Evolutionary conservation across 2,888 invertebrate genomes (phyloP).

Genomic region (Chironomus tentans): DNA sequence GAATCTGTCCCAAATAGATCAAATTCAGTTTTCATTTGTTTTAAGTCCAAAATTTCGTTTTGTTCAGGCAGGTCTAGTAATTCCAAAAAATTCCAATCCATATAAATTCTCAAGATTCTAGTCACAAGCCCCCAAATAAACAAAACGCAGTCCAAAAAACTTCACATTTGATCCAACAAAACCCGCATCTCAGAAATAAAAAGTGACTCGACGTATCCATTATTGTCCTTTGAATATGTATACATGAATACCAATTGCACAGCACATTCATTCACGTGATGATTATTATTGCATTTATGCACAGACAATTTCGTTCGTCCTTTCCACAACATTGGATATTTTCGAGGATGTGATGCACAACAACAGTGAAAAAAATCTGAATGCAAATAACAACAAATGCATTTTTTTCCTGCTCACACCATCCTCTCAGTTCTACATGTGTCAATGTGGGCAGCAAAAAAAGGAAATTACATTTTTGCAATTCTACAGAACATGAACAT

Average conservation of each 20-base stretch:
- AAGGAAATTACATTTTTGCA: constrained; percentile 8
- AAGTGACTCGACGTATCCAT: not conserved
- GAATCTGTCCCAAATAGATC: too few species aligned
- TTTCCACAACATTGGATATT: not conserved
- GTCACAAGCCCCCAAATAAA: too few species aligned
- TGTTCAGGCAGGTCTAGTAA: too few species aligned
- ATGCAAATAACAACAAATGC: constrained; percentile 6
- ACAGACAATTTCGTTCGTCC: not conserved
- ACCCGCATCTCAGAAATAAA: too few species aligned
- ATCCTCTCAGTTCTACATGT: not conserved
- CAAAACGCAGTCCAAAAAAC: too few species aligned
- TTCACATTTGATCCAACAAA: not conserved
- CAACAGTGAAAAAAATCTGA: not conserved
- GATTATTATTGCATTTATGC: constrained; percentile 22
- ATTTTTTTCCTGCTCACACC: not conserved
- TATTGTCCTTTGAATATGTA: not conserved
- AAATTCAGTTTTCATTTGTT: too few species aligned
- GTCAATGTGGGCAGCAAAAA: not conserved
- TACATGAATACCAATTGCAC: not conserved
- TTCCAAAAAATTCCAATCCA: too few species aligned
- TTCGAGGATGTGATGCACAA: not conserved
- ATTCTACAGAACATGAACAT: not conserved
- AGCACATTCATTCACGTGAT: constrained; percentile 10
- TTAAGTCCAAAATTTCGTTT: too few species aligned
- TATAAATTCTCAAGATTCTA: too few species aligned